These are phyloP conservation scores for Xiphophorus maculatus DNA, from an alignment of 2,113 vertebrate genomes.

Conservation along the genomic window DNA sequence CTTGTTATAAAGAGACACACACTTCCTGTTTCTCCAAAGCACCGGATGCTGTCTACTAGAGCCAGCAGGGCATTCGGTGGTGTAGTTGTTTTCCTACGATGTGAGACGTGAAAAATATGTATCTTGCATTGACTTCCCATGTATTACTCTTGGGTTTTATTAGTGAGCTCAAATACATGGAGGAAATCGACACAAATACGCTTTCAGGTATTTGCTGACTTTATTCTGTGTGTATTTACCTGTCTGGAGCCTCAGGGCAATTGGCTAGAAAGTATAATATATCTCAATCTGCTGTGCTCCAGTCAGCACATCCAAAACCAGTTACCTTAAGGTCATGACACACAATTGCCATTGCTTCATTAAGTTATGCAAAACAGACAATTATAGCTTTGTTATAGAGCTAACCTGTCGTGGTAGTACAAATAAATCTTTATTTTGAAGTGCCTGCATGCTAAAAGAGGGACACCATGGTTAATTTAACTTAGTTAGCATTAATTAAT, in stretches of 20 bases:
- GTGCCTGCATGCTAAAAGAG: constrained; percentile 6
- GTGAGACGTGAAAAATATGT: constrained; percentile 6
- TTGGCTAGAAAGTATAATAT: constrained; percentile 29
- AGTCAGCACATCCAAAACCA: constrained; percentile 47
- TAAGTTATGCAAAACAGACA: neutral
- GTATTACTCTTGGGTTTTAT: neutral
- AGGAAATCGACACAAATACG: constrained; percentile 9
- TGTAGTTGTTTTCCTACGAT: constrained; percentile 29
- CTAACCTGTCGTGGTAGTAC: constrained; percentile 6
- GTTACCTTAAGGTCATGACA: constrained; percentile 23
- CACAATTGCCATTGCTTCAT: neutral
- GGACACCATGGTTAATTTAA: constrained; percentile 46
- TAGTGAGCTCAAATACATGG: constrained; percentile 23
- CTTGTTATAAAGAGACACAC: constrained; percentile 58
- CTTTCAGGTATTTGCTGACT: constrained; percentile 15
- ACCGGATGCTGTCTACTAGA: constrained; percentile 55
- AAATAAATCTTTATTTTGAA: constrained; percentile 27
- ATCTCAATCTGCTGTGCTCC: constrained; percentile 50
- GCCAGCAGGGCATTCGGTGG: constrained; percentile 34
- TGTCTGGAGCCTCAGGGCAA: constrained; percentile 60
- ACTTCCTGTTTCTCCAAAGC: constrained; percentile 72
- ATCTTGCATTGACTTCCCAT: neutral
- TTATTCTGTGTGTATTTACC: constrained; percentile 16
- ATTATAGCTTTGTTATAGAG: neutral
- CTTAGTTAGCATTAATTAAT: constrained; percentile 41